Percentiles rank a stretch among this genome's conserved stretches.
These are phyloP conservation scores for Parthenolecanium corni DNA, from an alignment of 2,888 invertebrate genomes.

Conservation along the genomic window DNA sequence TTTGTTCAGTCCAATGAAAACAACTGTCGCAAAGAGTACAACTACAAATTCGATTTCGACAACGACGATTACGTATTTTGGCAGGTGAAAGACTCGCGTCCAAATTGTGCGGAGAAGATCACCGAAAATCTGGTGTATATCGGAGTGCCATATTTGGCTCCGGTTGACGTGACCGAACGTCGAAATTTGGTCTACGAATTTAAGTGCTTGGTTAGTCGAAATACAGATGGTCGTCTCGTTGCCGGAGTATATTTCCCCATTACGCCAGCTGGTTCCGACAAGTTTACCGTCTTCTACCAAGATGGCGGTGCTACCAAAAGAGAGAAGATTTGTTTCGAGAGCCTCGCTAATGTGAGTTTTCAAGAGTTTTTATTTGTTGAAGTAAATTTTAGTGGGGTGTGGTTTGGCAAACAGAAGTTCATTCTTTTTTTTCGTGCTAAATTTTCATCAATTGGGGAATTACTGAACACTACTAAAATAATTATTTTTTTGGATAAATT, in stretches of 20 bases:
- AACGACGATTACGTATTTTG: slow-evolving; percentile 71
- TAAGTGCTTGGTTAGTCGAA: slow-evolving; percentile 64
- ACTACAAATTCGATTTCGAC: slow-evolving; percentile 58
- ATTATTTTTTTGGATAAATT: no score
- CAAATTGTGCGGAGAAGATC: slow-evolving; percentile 45
- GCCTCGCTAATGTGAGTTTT: slow-evolving; percentile 5
- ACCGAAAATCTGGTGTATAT: slow-evolving; percentile 66
- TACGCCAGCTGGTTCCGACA: slow-evolving; percentile 39
- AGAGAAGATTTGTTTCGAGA: slow-evolving; percentile 15
- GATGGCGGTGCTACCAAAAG: slow-evolving; percentile 40
- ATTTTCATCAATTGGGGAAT: no score
- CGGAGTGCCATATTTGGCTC: slow-evolving; percentile 63
- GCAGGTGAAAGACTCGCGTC: slow-evolving; percentile 66
- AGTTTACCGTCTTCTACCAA: slow-evolving; percentile 66
- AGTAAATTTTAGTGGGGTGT: neutral
- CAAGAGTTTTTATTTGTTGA: neutral
- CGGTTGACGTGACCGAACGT: slow-evolving; percentile 76
- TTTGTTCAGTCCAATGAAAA: slow-evolving; percentile 54
- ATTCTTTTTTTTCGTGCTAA: no score
- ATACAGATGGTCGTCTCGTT: slow-evolving; percentile 67
- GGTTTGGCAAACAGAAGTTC: no score
- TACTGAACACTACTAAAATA: no score
- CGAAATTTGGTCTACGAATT: slow-evolving; percentile 77
- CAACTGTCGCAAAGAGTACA: slow-evolving; percentile 49
- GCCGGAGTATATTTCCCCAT: slow-evolving; percentile 81